Conservation (phyloP, 2,797 vertebrate genomes). For the Anolis apletophallus region DNA sequence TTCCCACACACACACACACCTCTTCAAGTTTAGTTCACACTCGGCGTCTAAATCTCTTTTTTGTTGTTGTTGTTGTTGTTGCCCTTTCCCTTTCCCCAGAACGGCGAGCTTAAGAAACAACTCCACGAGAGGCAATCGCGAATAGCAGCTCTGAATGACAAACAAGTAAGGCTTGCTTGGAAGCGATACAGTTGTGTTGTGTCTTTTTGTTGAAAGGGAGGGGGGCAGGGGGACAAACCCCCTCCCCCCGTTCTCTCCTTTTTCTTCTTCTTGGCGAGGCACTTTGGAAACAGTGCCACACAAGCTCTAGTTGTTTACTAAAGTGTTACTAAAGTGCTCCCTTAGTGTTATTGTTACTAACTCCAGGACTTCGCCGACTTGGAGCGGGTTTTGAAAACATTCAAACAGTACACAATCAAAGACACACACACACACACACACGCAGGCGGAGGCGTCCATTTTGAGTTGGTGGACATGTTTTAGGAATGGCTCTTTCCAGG, state of each 20-base stretch:
- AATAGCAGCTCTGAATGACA: slow-evolving; percentile 85
- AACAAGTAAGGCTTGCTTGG: slow-evolving; percentile 86
- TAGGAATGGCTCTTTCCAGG: too few species aligned
- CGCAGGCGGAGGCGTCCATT: slow-evolving; percentile 87
- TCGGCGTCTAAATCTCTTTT: slow-evolving; percentile 70
- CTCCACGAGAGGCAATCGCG: slow-evolving; percentile 84
- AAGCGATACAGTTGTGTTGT: slow-evolving; percentile 65
- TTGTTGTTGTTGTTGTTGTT: slow-evolving; percentile 71
- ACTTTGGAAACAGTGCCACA: too few species aligned
- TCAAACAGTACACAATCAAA: slow-evolving; percentile 45
- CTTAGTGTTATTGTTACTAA: too few species aligned
- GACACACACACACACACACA: not conserved
- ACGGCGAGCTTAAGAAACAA: slow-evolving; percentile 87
- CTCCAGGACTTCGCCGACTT: slow-evolving; percentile 56
- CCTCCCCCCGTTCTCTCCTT: slow-evolving; percentile 16
- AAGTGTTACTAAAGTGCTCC: too few species aligned
- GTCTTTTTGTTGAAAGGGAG: slow-evolving; percentile 4
- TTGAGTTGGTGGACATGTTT: slow-evolving; percentile 95
- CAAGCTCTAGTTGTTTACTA: too few species aligned
- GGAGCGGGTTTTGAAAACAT: slow-evolving; percentile 54
- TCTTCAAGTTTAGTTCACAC: slow-evolving; percentile 68
- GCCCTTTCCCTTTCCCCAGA: slow-evolving; percentile 81
- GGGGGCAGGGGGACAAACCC: too few species aligned
- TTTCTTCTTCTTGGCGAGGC: too few species aligned
- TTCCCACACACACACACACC: too few species aligned